These are phyloP conservation scores for Mus spretus DNA, from an alignment of 2,797 vertebrate species.

Conservation along the genomic window DNA sequence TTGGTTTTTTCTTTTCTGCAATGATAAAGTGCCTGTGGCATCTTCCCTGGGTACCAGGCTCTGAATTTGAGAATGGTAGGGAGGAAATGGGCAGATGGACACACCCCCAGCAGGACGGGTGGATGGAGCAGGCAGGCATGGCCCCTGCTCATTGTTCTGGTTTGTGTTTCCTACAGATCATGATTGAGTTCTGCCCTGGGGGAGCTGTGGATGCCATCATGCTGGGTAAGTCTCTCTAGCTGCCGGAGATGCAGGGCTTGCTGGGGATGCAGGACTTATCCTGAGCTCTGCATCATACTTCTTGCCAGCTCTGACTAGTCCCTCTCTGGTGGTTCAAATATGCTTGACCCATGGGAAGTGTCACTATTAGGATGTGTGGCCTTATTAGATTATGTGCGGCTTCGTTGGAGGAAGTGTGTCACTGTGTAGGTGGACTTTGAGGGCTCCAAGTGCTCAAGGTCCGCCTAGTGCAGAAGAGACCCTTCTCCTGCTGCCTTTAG, in stretches of 20 bases:
- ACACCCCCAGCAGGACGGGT: fast-evolving
- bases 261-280: too few relatives aligned
- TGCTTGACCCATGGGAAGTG: neutral
- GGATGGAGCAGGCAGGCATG: neutral
- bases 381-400: neutral
- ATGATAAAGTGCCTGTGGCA: neutral
- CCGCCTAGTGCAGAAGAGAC: neutral
- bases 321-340: neutral
- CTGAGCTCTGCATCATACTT: neutral
- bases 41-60: neutral
- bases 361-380: neutral
- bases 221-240: constrained; percentile 92
- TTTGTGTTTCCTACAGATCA: constrained; percentile 91
- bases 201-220: constrained; percentile 98
- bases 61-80: neutral
- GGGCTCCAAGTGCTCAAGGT: neutral
- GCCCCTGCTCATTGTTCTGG: neutral
- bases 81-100: too few relatives aligned
- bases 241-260: fast-evolving
- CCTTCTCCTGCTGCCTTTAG: neutral
- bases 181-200: constrained; percentile 99
- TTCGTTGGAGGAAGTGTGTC: neutral
- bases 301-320: fast-evolving
- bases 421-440: neutral
- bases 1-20: neutral